These are phyloP conservation scores for Drosophila kohkoa DNA, from an alignment of 1,140 invertebrate species.

Conservation along the genomic window DNA sequence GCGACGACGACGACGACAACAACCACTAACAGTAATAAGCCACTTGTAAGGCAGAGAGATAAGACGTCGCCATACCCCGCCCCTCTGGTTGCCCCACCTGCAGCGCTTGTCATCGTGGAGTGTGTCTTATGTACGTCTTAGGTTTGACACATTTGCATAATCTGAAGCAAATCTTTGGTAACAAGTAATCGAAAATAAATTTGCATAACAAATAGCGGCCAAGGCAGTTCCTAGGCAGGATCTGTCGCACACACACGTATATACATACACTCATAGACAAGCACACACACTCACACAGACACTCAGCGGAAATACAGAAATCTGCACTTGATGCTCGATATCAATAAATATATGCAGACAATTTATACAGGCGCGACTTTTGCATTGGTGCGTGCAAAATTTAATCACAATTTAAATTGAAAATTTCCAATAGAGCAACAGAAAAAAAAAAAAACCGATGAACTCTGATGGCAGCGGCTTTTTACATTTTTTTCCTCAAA, in stretches of 20 bases:
- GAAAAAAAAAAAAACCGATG: slow-evolving; percentile 34
- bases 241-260: slow-evolving; percentile 35
- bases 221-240: slow-evolving; percentile 37
- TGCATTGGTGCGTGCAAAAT: slow-evolving; percentile 68
- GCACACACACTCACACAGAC: slow-evolving; percentile 1
- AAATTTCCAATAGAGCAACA: slow-evolving; percentile 46
- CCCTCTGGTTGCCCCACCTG: background rate
- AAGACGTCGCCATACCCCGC: slow-evolving; percentile 8
- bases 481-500: slow-evolving; percentile 12
- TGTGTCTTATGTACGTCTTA: slow-evolving; percentile 31
- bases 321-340: slow-evolving; percentile 51
- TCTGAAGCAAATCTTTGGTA: slow-evolving; percentile 80
- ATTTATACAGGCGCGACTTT: slow-evolving; percentile 40
- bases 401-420: slow-evolving; percentile 82
- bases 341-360: slow-evolving; percentile 34
- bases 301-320: slow-evolving; percentile 13
- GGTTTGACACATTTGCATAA: slow-evolving; percentile 77
- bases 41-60: slow-evolving; percentile 72
- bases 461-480: slow-evolving; percentile 17
- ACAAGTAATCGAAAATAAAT: slow-evolving; percentile 84
- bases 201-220: slow-evolving; percentile 78
- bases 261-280: background rate
- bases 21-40: slow-evolving; percentile 79
- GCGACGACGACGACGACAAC: slow-evolving; percentile 36
- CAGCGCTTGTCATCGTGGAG: background rate